Evolutionary conservation across 1,140 invertebrate genomes (phyloP), one percentile per base, ranked within the genome.

Genomic region (Gonatopus flavifemur): DNA sequence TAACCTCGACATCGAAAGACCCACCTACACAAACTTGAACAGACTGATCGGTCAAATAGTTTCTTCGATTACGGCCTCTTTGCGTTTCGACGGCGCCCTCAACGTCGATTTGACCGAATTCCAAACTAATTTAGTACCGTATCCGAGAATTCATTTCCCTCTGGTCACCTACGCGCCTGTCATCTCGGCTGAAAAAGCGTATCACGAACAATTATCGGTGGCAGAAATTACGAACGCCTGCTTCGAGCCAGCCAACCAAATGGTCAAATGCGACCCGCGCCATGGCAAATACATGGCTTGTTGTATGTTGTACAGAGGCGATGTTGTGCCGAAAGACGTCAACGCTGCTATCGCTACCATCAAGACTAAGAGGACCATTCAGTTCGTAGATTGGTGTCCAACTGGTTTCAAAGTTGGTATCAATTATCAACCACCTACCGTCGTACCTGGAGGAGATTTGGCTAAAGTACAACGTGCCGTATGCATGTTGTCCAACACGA

Each of bases 1-100:
- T 33, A 94, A 94, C 69, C 72, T 95, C 64, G 90, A 93, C 74
- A 91, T 95, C 55, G 90, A 91, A 61, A 82, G 90, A 31, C 91
- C 90, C 13, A 89, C 88, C 7, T 92, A 91, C 6, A 62, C 59
- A 0, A 62, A 62, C 32, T 19, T 62, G 3, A 62, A 62, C 43
- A 49, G 59, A 22, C 9, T 62, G 31, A 62, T 62, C 4, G 59
- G 59, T 7, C 59, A 62, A 25, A 62, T 62, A 6, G 59, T 81
- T 84, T 62, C 58, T 12, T 62, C 59, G 7, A 62, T 62, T 20
- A 62, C 59, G 7, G 59, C 59, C 3, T 62, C 59, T 38, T 31
- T 62, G 21, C 58, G 59, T 8, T 62, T 62, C 6, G 59, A 62
- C 1, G 59, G 59, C n/a, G 59, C 59, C 1, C 10, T 62, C 13